These are phyloP conservation scores for Eupsilia transversa DNA, from an alignment of 2,888 invertebrate species.

Conservation along the genomic window DNA sequence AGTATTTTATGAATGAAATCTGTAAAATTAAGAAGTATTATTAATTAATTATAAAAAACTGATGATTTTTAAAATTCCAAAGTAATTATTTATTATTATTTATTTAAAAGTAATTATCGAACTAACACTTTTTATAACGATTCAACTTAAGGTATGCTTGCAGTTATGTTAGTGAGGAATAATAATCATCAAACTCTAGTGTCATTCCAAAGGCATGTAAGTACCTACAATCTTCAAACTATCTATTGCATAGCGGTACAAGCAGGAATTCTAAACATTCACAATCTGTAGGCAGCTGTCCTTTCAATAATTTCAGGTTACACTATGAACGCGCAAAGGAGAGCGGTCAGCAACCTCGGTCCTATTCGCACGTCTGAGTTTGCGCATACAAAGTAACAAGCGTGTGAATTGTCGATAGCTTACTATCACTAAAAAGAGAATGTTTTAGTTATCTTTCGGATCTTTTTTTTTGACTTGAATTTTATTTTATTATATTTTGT, in stretches of 20 bases:
- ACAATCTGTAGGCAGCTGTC: slow-evolving; percentile 27
- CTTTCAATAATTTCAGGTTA: slow-evolving; percentile 55
- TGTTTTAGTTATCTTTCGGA: slow-evolving; percentile 14
- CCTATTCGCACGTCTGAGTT: slow-evolving; percentile 66
- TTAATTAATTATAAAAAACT: background rate
- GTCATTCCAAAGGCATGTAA: background rate
- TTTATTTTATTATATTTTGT: background rate
- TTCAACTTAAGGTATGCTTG: background rate
- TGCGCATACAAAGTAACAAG: slow-evolving; percentile 55
- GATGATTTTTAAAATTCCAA: background rate
- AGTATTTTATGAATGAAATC: background rate
- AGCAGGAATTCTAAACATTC: slow-evolving; percentile 28
- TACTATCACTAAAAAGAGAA: slow-evolving; percentile 56
- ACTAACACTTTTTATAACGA: background rate
- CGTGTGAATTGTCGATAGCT: slow-evolving; percentile 57
- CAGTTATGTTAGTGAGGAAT: background rate
- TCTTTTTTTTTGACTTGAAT: background rate
- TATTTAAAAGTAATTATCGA: background rate
- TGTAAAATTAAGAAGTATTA: background rate
- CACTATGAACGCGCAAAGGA: slow-evolving; percentile 53
- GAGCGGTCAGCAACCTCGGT: slow-evolving; percentile 70
- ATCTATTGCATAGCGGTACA: slow-evolving; percentile 5
- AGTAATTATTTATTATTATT: background rate
- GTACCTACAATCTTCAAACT: background rate
- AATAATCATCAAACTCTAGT: background rate